Base-by-base conservation (phyloP, 2,888 invertebrate species). In the Fragum fragum region DNA sequence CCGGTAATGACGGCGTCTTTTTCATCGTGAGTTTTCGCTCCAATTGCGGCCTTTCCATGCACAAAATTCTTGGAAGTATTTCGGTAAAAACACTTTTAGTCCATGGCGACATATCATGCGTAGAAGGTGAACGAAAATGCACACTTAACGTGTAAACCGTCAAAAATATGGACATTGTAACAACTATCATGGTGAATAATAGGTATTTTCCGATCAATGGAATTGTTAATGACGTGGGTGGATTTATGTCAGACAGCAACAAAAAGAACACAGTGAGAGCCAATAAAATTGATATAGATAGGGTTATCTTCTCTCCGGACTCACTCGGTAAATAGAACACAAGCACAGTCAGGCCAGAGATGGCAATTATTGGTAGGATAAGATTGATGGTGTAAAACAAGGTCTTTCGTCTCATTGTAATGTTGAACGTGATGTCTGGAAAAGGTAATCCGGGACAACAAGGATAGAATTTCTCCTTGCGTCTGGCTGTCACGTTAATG, bases 261-360 rank as follows among this genome's bases (percentile, higher is more conserved):
- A 99, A 96, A 96, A 99, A 99, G 96, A 99, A 99, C 96, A 99
- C 99, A 96, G 99, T 99, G 93, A 99, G 97, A 95, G 98, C 98
- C 95, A 99, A 98, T 92, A 99, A 96, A 95, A 99, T 99, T 77
- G 98, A 99, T 95, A 99, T 95, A 73, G 98, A 98, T 57, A 99
- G 96, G 0, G 99, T 98, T 80, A 99, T 98, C 95, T 99, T 99
- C 95, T 99, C 99, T 23, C 99, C 99, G 0, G 98, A 98, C 95
- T 99, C 99, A 1, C 98, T 98, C 73, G 99, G 99, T 76, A 99
- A 95, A 92, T 99, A 99, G 94, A 99, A 99, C 0, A 99, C 99
- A 73, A 99, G 95, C 1, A 99, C 98, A 21, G 99, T 99, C 18
- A 99, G 96, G 93, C 98, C 98, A 16, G 98, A 98, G 87, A 99